Percentiles rank a stretch among this genome's conserved stretches.
phyloP scores from a whole-genome alignment of 1,140 invertebrate genomes.

The Centruroides vittatus region DNA sequence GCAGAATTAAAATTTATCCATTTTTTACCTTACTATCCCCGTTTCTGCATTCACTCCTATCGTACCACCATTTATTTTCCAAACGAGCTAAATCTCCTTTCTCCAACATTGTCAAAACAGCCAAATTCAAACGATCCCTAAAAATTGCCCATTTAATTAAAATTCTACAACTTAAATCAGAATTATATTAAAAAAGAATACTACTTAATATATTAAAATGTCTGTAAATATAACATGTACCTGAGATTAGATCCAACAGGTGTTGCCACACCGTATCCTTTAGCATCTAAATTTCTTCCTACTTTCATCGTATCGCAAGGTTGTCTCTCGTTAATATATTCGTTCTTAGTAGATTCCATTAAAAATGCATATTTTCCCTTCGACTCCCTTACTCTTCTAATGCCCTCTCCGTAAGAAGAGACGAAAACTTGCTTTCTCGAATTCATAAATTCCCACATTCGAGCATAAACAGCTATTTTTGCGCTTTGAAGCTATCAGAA shows the following conservation, averaged over 20 bases:
- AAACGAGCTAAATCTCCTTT: slow-evolving; percentile 79
- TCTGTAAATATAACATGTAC: slow-evolving; percentile 35
- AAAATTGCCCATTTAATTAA: slow-evolving; percentile 9
- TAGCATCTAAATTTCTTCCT: slow-evolving; percentile 76
- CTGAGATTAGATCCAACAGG: slow-evolving; percentile 75
- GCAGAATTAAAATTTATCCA: no score
- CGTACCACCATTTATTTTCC: slow-evolving; percentile 88
- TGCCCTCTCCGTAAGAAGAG: slow-evolving; percentile 65
- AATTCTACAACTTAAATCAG: background rate
- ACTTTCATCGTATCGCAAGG: slow-evolving; percentile 94
- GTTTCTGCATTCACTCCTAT: slow-evolving; percentile 34
- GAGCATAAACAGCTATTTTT: slow-evolving; percentile 72
- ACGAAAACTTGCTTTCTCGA: slow-evolving; percentile 67
- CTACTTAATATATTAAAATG: background rate
- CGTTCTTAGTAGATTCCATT: slow-evolving; percentile 85
- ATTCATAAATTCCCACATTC: slow-evolving; percentile 95
- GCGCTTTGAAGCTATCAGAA: slow-evolving; percentile 46
- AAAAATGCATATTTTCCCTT: slow-evolving; percentile 84
- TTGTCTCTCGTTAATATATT: slow-evolving; percentile 80
- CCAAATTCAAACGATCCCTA: slow-evolving; percentile 79
- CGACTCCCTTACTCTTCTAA: slow-evolving; percentile 57
- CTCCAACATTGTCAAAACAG: slow-evolving; percentile 81
- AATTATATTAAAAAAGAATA: background rate
- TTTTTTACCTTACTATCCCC: slow-evolving; percentile 26
- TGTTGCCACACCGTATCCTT: slow-evolving; percentile 87